Evolutionary conservation across 2,888 invertebrate species (phyloP).

Genomic region (Podotricha telesiphe): DNA sequence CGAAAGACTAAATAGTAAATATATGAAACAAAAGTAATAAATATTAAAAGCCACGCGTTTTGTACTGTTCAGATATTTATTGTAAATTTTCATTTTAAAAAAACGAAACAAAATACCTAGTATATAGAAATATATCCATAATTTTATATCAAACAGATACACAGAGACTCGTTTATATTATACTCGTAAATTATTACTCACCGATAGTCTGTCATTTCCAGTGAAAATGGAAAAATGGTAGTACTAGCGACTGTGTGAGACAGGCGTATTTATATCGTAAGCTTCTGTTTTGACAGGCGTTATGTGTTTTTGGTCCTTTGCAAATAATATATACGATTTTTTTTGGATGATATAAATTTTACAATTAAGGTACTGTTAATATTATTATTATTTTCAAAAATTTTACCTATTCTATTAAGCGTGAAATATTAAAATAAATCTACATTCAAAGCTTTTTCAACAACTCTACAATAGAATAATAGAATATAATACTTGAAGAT

Average conservation of each 20-base stretch:
- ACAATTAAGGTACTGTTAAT: neutral
- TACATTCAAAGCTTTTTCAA: neutral
- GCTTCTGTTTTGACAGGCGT: slow-evolving; percentile 49
- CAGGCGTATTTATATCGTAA: slow-evolving; percentile 45
- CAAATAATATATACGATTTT: neutral
- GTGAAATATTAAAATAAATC: no score
- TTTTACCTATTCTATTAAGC: no score
- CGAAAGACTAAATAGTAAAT: no score
- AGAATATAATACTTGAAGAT: neutral
- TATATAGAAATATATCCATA: neutral
- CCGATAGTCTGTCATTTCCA: slow-evolving; percentile 30
- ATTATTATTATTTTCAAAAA: no score
- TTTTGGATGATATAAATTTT: neutral
- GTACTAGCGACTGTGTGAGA: slow-evolving; percentile 47
- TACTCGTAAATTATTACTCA: slow-evolving; percentile 1
- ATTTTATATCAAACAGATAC: neutral
- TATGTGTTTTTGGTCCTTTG: slow-evolving; percentile 7
- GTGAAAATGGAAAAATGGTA: slow-evolving; percentile 11
- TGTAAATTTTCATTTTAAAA: neutral
- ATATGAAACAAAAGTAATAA: no score
- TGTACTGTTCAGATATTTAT: no score
- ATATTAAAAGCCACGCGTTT: no score
- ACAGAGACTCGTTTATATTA: neutral
- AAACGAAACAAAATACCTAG: neutral
- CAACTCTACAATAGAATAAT: neutral